Percentiles rank a stretch among this genome's conserved stretches.
Evolutionary conservation across 2,888 invertebrate genomes (phyloP).

Genomic region (Lasioglossum oenotherae): DNA sequence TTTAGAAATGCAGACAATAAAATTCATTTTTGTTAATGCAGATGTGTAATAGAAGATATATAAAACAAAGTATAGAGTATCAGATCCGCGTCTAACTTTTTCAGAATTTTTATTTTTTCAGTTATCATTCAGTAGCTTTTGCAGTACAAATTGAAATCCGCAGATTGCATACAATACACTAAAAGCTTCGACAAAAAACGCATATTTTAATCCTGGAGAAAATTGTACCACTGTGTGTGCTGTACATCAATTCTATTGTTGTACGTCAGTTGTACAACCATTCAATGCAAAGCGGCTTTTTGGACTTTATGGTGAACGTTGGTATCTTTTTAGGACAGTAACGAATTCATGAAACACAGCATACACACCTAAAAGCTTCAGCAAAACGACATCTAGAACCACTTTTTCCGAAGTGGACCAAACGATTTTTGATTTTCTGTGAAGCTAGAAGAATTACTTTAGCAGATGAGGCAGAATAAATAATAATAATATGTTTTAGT

Average conservation of each 20-base stretch:
- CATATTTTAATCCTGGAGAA: background rate
- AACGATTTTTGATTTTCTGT: background rate
- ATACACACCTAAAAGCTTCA: no score
- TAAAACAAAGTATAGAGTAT: no score
- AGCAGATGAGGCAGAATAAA: no score
- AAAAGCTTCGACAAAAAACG: background rate
- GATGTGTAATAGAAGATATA: no score
- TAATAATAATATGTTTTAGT: no score
- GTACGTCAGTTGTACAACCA: background rate
- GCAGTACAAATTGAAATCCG: background rate
- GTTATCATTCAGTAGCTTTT: background rate
- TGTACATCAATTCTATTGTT: background rate
- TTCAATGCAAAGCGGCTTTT: background rate
- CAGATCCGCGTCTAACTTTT: background rate
- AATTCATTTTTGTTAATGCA: no score
- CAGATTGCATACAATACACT: background rate
- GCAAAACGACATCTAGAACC: no score
- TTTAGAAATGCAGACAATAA: no score
- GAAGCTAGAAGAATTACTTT: background rate
- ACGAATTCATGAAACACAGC: background rate
- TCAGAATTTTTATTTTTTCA: background rate
- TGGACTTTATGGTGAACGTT: background rate
- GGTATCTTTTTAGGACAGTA: background rate
- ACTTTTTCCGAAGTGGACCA: background rate
- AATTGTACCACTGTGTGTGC: background rate